These are phyloP conservation scores for Amblyopsis rosae DNA, from an alignment of 2,113 vertebrate species.

Conservation along the genomic window DNA sequence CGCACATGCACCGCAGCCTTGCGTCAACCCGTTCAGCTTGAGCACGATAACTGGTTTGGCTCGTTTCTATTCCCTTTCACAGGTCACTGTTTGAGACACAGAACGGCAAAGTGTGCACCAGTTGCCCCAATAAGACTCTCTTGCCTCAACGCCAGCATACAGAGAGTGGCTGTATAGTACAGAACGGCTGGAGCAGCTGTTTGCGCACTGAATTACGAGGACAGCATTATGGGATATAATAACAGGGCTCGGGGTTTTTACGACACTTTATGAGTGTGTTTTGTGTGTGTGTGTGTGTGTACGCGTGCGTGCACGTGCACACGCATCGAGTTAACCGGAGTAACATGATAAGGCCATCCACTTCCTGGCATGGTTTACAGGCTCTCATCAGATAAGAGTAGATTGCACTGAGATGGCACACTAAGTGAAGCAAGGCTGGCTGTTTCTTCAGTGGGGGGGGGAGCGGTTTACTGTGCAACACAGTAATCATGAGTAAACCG, in stretches of 20 bases:
- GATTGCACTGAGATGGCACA: conserved; percentile 44
- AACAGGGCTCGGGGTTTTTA: conserved; percentile 54
- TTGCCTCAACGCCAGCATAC: conserved; percentile 9
- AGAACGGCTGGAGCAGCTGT: conserved; percentile 32
- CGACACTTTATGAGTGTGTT: conserved; percentile 48
- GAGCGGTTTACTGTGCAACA: too few species aligned
- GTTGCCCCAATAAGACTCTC: neutral
- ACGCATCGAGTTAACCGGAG: conserved; percentile 37
- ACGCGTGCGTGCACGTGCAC: neutral
- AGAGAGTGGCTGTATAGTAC: neutral
- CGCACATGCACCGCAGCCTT: neutral
- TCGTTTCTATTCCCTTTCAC: neutral
- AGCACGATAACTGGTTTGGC: neutral
- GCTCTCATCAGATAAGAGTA: conserved; percentile 16
- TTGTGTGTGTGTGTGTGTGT: conserved; percentile 23
- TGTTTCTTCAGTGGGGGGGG: conserved; percentile 23
- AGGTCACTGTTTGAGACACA: too few species aligned
- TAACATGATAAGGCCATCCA: conserved; percentile 39
- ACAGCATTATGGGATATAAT: conserved; percentile 58
- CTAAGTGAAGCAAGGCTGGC: conserved; percentile 41
- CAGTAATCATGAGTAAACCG: too few species aligned
- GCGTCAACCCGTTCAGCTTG: neutral
- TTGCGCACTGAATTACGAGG: conserved; percentile 55
- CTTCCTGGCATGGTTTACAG: conserved; percentile 48
- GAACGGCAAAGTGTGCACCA: too few species aligned